A percentile compares a stretch with the other conserved stretches of the same genome.
These are phyloP conservation scores for Lontra canadensis DNA, from an alignment of 2,113 vertebrate species.

Conservation along the genomic window DNA sequence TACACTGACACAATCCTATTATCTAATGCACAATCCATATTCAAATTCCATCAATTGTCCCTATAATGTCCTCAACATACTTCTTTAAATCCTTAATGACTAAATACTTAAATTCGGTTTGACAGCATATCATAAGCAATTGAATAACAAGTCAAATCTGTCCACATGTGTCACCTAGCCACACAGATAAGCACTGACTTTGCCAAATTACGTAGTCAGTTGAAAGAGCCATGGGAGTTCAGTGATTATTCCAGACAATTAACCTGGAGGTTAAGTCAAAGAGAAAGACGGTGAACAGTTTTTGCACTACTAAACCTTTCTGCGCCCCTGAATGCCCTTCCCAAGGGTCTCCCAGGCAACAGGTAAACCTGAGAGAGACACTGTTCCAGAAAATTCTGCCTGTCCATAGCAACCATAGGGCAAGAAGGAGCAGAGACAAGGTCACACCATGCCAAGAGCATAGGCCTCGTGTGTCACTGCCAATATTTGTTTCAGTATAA, in stretches of 20 bases:
- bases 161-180: background rate
- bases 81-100: background rate
- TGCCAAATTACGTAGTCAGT: too few species aligned
- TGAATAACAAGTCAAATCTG: background rate
- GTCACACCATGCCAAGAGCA: background rate
- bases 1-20: background rate
- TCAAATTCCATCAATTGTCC: background rate
- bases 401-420: background rate
- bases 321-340: background rate
- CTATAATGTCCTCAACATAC: background rate
- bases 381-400: background rate
- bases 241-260: background rate
- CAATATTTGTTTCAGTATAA: background rate
- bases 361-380: background rate
- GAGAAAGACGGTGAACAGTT: background rate
- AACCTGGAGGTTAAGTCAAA: background rate
- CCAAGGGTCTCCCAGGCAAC: background rate
- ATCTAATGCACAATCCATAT: background rate
- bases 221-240: background rate
- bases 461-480: background rate
- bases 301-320: background rate
- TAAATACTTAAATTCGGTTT: background rate
- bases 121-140: background rate
- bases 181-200: background rate
- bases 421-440: background rate